phyloP scores from a whole-genome alignment of 2,888 invertebrate species.

The Schizotus pectinicornis region DNA sequence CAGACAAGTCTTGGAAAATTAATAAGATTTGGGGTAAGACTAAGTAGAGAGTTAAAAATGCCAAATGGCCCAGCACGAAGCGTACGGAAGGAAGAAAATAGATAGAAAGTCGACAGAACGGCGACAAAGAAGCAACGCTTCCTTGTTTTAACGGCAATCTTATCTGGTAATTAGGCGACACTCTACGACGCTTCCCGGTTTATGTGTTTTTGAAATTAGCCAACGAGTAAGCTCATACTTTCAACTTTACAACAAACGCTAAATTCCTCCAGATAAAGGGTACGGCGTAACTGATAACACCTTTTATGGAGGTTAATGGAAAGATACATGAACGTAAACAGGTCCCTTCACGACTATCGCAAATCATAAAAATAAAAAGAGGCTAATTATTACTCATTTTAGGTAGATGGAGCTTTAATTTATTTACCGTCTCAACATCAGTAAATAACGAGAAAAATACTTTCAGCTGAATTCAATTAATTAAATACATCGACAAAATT shows the following conservation, averaged over 20 bases:
- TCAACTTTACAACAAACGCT: constrained; percentile 34
- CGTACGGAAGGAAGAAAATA: constrained; percentile 32
- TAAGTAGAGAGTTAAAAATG: constrained; percentile 39
- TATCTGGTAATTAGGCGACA: constrained; percentile 52
- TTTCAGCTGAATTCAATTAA: constrained; percentile 6
- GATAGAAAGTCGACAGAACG: constrained; percentile 33
- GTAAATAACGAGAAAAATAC: too few relatives aligned
- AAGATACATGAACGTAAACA: constrained; percentile 30
- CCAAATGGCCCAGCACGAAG: constrained; percentile 38
- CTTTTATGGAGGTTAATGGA: constrained; percentile 33
- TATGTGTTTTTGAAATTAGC: constrained; percentile 52
- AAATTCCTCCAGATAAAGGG: constrained; percentile 32
- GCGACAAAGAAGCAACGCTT: constrained; percentile 44
- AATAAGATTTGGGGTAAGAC: constrained; percentile 36
- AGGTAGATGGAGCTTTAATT: too few relatives aligned
- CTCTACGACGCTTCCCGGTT: constrained; percentile 41
- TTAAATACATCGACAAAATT: not conserved
- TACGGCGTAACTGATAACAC: constrained; percentile 30
- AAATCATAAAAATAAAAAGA: constrained; percentile 26
- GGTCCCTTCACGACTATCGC: constrained; percentile 7
- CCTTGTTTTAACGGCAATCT: constrained; percentile 46
- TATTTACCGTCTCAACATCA: too few relatives aligned
- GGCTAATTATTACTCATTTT: constrained; percentile 2
- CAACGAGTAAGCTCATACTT: constrained; percentile 40
- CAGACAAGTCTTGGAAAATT: constrained; percentile 32